Conservation (phyloP, 2,797 vertebrate species). For the Sciurus carolinensis region DNA sequence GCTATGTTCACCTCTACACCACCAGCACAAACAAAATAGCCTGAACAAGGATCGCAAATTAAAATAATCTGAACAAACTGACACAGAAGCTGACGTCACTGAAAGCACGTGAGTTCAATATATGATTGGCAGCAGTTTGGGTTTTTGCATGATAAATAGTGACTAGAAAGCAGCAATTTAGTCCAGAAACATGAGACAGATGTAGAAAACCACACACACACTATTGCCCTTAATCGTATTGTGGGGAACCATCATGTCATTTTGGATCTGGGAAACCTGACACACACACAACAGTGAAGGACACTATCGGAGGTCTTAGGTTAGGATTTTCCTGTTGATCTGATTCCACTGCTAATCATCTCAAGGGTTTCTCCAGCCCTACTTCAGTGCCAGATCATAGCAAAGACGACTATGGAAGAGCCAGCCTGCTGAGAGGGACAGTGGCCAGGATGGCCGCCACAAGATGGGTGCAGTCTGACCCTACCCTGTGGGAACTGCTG, state of each 20-base stretch:
- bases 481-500: conserved; percentile 95
- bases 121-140: not conserved
- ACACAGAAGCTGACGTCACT: not conserved
- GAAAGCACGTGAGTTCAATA: not conserved
- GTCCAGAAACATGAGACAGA: not conserved
- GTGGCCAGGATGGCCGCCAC: not conserved
- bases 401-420: not conserved
- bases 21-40: conserved; percentile 46
- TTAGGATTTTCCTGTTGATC: not conserved
- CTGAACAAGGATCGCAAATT: conserved; percentile 47
- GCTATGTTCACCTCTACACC: not conserved
- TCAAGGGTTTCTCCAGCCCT: not conserved
- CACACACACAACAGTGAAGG: not conserved
- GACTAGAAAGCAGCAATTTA: not conserved
- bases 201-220: rapidly evolving
- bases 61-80: not conserved
- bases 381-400: not conserved
- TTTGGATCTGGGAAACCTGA: not conserved
- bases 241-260: not conserved
- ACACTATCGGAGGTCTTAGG: not conserved
- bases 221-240: rapidly evolving
- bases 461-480: conserved; percentile 88
- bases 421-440: not conserved
- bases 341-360: not conserved
- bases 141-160: not conserved